Percentiles rank a stretch among this genome's conserved stretches.
phyloP scores from a whole-genome alignment of 2,888 invertebrate genomes.

The Drosophila dives region DNA sequence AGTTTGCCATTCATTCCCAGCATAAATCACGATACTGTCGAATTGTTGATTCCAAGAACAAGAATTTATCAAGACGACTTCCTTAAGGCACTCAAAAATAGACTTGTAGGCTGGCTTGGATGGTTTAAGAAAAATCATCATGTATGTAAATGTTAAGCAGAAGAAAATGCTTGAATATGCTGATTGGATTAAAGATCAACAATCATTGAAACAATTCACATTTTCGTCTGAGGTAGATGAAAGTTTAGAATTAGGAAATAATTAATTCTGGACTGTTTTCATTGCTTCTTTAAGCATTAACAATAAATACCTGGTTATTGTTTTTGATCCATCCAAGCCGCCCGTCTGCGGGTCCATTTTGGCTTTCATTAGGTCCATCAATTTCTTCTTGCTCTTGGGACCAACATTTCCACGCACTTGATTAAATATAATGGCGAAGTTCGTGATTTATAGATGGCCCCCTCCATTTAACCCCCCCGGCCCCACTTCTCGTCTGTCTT shows the following conservation, averaged over 20 bases:
- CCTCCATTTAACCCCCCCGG: no score
- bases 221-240: no score
- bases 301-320: not conserved
- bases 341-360: not conserved
- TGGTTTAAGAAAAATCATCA: not conserved
- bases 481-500: slow-evolving; percentile 2
- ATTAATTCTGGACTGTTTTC: no score
- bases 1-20: not conserved
- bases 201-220: no score
- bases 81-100: not conserved
- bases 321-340: not conserved
- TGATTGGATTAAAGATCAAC: no score
- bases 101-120: no score
- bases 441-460: no score
- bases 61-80: not conserved
- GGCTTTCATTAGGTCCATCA: not conserved
- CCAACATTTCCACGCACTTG: not conserved
- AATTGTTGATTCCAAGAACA: not conserved
- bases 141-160: no score
- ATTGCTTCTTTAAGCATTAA: not conserved
- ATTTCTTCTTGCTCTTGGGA: not conserved
- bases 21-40: not conserved
- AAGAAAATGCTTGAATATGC: not conserved
- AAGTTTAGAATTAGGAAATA: no score
- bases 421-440: no score